A percentile compares a stretch with the other conserved stretches of the same genome.
phyloP scores from a whole-genome alignment of 2,797 vertebrate genomes.

The Pipistrellus pipistrellus region DNA sequence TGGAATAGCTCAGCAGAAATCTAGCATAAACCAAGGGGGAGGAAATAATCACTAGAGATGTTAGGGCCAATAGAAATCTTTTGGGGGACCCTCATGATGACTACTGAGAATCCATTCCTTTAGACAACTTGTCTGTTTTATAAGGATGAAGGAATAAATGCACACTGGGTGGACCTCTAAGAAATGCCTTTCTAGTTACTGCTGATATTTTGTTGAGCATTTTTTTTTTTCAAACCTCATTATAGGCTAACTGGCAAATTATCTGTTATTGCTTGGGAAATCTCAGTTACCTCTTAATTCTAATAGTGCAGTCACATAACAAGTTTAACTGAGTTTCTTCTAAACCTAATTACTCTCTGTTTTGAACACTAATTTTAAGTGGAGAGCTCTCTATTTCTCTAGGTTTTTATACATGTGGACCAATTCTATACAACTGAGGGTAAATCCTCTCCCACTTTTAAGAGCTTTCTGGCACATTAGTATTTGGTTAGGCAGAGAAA shows the following conservation, averaged over 20 bases:
- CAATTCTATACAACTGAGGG: not conserved
- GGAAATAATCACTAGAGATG: constrained; percentile 30
- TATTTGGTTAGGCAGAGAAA: constrained; percentile 26
- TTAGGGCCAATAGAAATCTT: constrained; percentile 56
- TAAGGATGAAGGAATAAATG: constrained; percentile 63
- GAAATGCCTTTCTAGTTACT: constrained; percentile 69
- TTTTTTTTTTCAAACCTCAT: constrained; percentile 69
- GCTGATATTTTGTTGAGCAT: constrained; percentile 63
- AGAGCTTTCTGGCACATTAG: not conserved
- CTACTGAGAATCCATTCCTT: constrained; percentile 8
- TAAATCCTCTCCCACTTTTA: not conserved
- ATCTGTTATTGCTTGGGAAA: constrained; percentile 77
- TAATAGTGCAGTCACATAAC: constrained; percentile 66
- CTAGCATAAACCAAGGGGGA: not conserved
- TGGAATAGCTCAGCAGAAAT: constrained; percentile 50
- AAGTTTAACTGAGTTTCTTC: constrained; percentile 76
- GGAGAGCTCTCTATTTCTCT: constrained; percentile 28
- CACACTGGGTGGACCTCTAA: constrained; percentile 39
- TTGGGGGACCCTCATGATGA: constrained; percentile 1
- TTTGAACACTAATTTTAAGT: constrained; percentile 71
- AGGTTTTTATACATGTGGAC: constrained; percentile 15
- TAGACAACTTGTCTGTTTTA: constrained; percentile 51
- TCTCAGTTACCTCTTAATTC: constrained; percentile 78
- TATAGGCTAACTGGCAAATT: constrained; percentile 76
- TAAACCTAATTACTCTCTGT: constrained; percentile 74